Evolutionary conservation across 2,797 vertebrate species (phyloP).

Genomic region (Chanos chanos): DNA sequence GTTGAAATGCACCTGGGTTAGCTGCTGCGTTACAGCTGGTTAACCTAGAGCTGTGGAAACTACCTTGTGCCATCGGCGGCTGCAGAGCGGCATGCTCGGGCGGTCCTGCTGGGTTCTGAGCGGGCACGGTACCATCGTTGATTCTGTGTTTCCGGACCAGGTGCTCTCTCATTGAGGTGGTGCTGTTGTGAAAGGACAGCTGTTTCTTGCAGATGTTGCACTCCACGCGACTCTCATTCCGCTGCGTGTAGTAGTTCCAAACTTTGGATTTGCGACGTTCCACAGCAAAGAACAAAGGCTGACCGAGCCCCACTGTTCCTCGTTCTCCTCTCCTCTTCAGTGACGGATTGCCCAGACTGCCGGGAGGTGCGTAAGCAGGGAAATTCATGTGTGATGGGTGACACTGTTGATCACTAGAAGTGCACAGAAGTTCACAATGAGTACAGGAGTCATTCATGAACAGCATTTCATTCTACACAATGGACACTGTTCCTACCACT

Average conservation of each 20-base stretch:
- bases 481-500: too few relatives aligned
- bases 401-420: constrained; percentile 16
- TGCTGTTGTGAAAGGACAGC: constrained; percentile 70
- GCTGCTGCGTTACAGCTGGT: constrained; percentile 10
- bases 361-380: constrained; percentile 45
- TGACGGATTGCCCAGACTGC: constrained; percentile 35
- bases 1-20: constrained; percentile 34
- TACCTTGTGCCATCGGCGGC: constrained; percentile 35
- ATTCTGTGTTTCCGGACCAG: constrained; percentile 64
- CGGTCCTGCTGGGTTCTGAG: constrained; percentile 31
- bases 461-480: neutral
- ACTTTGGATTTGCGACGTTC: constrained; percentile 63
- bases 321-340: constrained; percentile 54
- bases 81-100: constrained; percentile 28
- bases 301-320: too few relatives aligned
- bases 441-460: neutral
- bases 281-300: constrained; percentile 33
- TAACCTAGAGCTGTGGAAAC: constrained; percentile 31
- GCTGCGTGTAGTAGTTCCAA: constrained; percentile 68
- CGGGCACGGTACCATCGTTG: constrained; percentile 42
- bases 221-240: constrained; percentile 63
- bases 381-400: constrained; percentile 44
- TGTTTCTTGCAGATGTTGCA: constrained; percentile 69
- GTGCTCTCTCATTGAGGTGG: constrained; percentile 66
- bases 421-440: constrained; percentile 19